Evolutionary conservation across 2,113 vertebrate genomes (phyloP).

Genomic region (Garra rufa): DNA sequence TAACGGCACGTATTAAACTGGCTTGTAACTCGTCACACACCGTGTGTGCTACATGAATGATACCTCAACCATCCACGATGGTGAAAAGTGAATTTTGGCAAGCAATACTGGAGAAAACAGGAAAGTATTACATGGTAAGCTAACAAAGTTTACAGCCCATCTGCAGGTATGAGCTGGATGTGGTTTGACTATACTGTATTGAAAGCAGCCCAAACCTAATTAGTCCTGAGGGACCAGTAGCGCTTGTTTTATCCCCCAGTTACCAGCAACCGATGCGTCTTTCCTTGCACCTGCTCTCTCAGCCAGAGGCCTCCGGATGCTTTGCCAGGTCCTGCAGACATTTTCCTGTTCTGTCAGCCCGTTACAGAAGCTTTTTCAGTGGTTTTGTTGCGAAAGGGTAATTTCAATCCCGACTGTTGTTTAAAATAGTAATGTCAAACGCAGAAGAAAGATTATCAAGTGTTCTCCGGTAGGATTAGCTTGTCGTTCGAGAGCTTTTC

Average conservation of each 20-base stretch:
- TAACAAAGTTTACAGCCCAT: neutral
- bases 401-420: neutral
- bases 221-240: constrained; percentile 9
- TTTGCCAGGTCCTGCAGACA: constrained; percentile 19
- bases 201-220: neutral
- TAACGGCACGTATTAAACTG: neutral
- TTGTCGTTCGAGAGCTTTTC: neutral
- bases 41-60: neutral
- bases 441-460: constrained; percentile 6
- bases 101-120: neutral
- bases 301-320: neutral
- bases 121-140: constrained; percentile 11
- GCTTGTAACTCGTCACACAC: neutral
- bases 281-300: constrained; percentile 16
- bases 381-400: neutral
- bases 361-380: neutral
- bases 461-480: constrained; percentile 11
- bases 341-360: neutral
- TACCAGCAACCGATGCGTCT: neutral
- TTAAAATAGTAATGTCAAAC: constrained; percentile 10
- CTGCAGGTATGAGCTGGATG: constrained; percentile 12
- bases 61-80: neutral
- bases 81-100: neutral
- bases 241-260: neutral
- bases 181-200: neutral